Percentiles rank a stretch among this genome's conserved stretches.
Conservation (phyloP, 2,888 invertebrate species). For the Agrochola litura region DNA sequence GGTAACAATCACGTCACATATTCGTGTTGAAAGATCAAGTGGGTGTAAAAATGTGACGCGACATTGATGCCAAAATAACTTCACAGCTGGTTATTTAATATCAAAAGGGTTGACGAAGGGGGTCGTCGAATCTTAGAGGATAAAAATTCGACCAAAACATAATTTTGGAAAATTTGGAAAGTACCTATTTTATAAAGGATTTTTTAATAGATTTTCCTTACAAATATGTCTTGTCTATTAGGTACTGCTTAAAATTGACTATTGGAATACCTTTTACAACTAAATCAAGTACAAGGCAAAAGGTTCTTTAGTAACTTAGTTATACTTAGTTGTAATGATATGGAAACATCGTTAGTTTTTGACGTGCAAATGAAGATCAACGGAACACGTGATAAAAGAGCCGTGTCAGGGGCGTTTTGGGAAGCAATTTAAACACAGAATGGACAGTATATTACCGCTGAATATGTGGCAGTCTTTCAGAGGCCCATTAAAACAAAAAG, state of each 20-base stretch:
- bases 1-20: constrained; percentile 57
- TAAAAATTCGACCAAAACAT: background rate
- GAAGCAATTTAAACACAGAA: background rate
- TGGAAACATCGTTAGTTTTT: constrained; percentile 2
- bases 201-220: too few relatives aligned
- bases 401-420: background rate
- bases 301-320: background rate
- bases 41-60: constrained; percentile 78
- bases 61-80: constrained; percentile 85
- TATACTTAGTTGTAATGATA: background rate
- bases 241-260: background rate
- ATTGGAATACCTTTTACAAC: background rate
- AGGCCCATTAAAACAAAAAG: background rate
- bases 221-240: background rate
- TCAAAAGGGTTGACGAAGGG: constrained; percentile 62
- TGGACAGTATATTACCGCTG: background rate
- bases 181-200: background rate
- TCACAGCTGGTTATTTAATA: constrained; percentile 80
- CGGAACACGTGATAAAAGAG: background rate
- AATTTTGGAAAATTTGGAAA: background rate
- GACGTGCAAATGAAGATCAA: constrained; percentile 1
- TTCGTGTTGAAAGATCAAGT: constrained; percentile 75
- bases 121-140: constrained; percentile 50
- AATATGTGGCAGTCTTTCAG: background rate
- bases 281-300: background rate